Evolutionary conservation across 2,888 invertebrate species (phyloP).

Genomic region (Vesta saturnalis): DNA sequence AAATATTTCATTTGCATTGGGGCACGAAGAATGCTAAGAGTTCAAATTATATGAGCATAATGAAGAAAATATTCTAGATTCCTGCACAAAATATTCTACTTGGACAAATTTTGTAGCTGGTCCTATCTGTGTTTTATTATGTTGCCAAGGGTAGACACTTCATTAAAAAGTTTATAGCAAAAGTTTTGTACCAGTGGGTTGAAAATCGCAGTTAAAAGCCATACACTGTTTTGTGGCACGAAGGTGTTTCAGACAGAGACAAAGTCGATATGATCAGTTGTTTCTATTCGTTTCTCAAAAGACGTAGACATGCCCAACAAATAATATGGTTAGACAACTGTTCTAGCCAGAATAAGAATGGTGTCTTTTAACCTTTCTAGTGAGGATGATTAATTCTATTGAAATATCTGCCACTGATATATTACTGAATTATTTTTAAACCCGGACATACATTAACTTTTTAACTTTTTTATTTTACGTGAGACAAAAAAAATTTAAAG

Average conservation of each 20-base stretch:
- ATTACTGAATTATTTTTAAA: constrained; percentile 30
- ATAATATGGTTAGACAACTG: constrained; percentile 29
- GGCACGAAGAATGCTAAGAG: constrained; percentile 37
- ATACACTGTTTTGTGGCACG: constrained; percentile 18
- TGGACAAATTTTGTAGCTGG: not conserved
- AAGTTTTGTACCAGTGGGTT: too few relatives aligned
- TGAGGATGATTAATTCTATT: constrained; percentile 25
- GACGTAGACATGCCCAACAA: constrained; percentile 19
- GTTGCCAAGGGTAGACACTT: constrained; percentile 23
- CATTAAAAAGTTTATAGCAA: constrained; percentile 12
- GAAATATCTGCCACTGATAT: constrained; percentile 28
- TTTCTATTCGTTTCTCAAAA: constrained; percentile 11
- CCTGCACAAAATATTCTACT: not conserved
- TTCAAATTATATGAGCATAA: constrained; percentile 21
- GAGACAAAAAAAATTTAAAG: too few relatives aligned
- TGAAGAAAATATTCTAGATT: constrained; percentile 12
- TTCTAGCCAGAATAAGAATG: too few relatives aligned
- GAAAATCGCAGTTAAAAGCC: not conserved
- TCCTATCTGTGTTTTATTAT: constrained; percentile 25
- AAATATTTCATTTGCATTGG: constrained; percentile 38
- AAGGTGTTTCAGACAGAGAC: not conserved
- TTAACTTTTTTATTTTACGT: too few relatives aligned
- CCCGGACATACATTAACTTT: constrained; percentile 33
- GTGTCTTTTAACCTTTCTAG: too few relatives aligned
- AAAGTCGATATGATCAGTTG: not conserved